Percentiles rank a stretch among this genome's conserved stretches.
Conservation (phyloP, 1,140 invertebrate species). For the Hylaeus volcanicus region DNA sequence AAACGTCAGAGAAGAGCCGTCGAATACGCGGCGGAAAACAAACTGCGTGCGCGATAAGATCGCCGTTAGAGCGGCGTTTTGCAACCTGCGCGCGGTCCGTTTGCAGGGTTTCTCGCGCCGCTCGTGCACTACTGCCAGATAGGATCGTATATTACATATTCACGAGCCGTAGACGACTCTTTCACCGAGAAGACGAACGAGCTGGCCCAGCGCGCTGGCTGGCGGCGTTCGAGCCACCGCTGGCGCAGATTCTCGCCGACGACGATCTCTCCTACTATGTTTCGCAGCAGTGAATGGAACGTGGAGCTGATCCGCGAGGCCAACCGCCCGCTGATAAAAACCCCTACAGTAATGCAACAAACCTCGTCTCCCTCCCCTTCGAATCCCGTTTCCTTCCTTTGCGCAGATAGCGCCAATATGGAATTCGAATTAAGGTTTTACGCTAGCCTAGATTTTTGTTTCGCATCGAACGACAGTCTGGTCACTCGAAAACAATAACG, state of each 20-base stretch:
- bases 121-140: neutral
- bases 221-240: slow-evolving; percentile 18
- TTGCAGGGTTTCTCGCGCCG: neutral
- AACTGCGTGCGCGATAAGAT: slow-evolving; percentile 7
- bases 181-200: slow-evolving; percentile 26
- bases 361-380: neutral
- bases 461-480: no score
- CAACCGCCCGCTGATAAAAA: slow-evolving; percentile 48
- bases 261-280: slow-evolving; percentile 37
- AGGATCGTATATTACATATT: slow-evolving; percentile 41
- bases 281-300: slow-evolving; percentile 50
- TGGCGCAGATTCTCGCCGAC: slow-evolving; percentile 25
- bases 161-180: slow-evolving; percentile 35
- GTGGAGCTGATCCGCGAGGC: slow-evolving; percentile 49
- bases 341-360: slow-evolving; percentile 35
- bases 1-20: neutral
- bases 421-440: no score
- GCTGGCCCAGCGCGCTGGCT: neutral
- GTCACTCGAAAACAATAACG: no score
- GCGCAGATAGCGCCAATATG: no score
- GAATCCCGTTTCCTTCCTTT: neutral
- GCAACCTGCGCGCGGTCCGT: slow-evolving; percentile 12
- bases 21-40: neutral
- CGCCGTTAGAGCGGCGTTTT: neutral
- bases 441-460: no score